phyloP scores from a whole-genome alignment of 2,113 vertebrate genomes.

The Thinocorus orbignyianus region DNA sequence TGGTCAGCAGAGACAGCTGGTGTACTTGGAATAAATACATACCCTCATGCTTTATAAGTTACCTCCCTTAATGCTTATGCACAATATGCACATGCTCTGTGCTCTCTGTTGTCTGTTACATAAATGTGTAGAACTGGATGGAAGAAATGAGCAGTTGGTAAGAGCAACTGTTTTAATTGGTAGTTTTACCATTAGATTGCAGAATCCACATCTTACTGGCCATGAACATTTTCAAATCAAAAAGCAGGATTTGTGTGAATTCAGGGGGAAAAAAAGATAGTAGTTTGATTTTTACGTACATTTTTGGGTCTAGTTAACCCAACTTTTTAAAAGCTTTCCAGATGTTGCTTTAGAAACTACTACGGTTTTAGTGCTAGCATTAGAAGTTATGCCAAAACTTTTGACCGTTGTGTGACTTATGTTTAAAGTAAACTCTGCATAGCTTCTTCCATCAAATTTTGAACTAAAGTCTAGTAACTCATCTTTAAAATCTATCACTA shows the following conservation, averaged over 20 bases:
- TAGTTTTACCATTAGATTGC: neutral
- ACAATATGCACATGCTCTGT: neutral
- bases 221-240: neutral
- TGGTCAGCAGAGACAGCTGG: neutral
- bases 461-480: neutral
- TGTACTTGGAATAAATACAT: neutral
- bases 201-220: neutral
- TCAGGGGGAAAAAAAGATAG: neutral
- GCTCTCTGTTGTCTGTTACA: neutral
- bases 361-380: neutral
- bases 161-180: neutral
- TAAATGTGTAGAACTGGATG: neutral
- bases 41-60: neutral
- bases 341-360: neutral
- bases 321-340: no score
- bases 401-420: neutral
- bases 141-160: neutral
- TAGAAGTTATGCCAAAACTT: neutral
- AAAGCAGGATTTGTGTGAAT: neutral
- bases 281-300: neutral
- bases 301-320: no score
- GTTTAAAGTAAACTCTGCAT: neutral
- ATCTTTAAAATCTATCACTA: neutral
- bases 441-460: neutral
- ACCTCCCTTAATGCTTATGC: neutral